Evolutionary conservation across 2,888 invertebrate genomes (phyloP).

Genomic region (Ectemnius cavifrons): DNA sequence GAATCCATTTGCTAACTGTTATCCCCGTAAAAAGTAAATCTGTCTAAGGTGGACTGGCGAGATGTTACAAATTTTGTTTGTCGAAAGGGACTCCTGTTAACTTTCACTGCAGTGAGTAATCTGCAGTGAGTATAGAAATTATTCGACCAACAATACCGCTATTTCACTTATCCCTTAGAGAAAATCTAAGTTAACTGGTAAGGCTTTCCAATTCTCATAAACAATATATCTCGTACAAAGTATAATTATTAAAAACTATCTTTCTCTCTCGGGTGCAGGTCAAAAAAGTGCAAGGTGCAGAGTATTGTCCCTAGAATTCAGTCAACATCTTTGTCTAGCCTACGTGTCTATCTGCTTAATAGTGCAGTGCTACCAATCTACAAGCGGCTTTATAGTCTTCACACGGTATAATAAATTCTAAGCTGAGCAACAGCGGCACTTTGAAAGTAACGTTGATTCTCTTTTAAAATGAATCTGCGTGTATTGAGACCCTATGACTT

Average conservation of each 20-base stretch:
- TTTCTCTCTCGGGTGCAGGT: slow-evolving; percentile 68
- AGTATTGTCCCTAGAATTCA: slow-evolving; percentile 76
- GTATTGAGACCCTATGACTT: no score
- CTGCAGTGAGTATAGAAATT: not conserved
- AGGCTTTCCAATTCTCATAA: slow-evolving; percentile 66
- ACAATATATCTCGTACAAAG: slow-evolving; percentile 67
- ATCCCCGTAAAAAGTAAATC: no score
- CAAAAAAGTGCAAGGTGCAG: slow-evolving; percentile 75
- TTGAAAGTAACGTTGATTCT: no score
- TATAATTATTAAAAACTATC: slow-evolving; percentile 70
- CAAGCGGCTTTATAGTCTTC: slow-evolving; percentile 32
- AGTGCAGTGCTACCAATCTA: slow-evolving; percentile 38
- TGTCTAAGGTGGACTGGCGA: no score
- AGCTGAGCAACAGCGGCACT: no score
- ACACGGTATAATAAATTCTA: no score
- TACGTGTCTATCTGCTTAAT: not conserved
- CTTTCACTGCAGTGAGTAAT: not conserved
- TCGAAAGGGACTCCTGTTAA: no score
- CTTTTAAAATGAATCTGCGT: no score
- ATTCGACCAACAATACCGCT: slow-evolving; percentile 67
- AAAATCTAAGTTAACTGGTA: slow-evolving; percentile 67
- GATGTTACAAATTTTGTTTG: no score
- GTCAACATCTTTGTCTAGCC: slow-evolving; percentile 67
- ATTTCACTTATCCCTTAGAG: slow-evolving; percentile 62
- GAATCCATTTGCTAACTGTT: not conserved